Evolutionary conservation across 37 sponge, comb jelly and placozoan species (phyloP).

Genomic region (Cliona cf. orientalis): DNA sequence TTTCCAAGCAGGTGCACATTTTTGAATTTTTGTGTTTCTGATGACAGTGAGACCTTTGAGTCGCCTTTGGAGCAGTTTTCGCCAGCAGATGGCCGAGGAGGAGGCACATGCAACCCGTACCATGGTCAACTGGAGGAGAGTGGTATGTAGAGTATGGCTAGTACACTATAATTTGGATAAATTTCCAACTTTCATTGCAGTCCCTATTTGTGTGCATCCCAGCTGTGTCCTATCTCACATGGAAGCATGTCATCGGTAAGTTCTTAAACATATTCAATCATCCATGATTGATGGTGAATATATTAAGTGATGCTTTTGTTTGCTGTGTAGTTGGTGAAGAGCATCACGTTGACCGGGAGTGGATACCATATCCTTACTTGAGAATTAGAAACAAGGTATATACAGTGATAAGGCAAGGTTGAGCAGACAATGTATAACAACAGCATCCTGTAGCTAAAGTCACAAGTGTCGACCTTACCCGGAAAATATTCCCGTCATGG

Average conservation of each 20-base stretch:
- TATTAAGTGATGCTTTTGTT: no score
- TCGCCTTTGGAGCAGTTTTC: background rate
- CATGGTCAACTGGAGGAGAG: slow-evolving; percentile 31
- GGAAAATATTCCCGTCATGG: background rate
- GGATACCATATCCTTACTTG: slow-evolving; percentile 50
- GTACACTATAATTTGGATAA: background rate
- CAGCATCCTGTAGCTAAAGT: background rate
- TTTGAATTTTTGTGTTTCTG: no score
- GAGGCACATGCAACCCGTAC: slow-evolving; percentile 19
- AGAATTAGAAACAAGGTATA: slow-evolving; percentile 62
- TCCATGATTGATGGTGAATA: background rate
- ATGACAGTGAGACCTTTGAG: no score
- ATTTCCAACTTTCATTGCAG: background rate
- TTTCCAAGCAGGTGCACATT: no score
- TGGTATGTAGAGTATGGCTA: background rate
- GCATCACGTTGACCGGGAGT: slow-evolving; percentile 11
- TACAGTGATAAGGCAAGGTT: background rate
- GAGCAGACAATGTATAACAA: background rate
- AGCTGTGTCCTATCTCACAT: slow-evolving; percentile 35
- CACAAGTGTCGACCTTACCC: background rate
- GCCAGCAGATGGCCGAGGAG: background rate
- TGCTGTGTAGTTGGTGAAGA: background rate
- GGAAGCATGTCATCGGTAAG: slow-evolving; percentile 53
- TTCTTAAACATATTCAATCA: background rate
- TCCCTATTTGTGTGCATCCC: slow-evolving; percentile 53